Base-by-base conservation (phyloP, 2,888 invertebrate genomes). In the Pheosia gnoma region DNA sequence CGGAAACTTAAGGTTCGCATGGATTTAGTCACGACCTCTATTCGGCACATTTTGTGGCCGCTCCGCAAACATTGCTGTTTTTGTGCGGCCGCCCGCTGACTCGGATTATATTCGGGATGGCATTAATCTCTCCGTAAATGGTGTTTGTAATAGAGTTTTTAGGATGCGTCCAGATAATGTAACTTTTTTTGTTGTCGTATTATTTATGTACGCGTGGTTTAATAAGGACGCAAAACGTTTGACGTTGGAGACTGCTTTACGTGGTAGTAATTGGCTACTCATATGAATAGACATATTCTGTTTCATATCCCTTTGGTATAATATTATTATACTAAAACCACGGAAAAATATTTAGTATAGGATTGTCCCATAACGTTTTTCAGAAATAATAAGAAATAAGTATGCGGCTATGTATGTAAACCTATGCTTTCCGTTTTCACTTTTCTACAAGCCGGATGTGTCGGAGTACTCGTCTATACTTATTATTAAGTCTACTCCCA, bases 1-100 rank as follows among this genome's bases (percentile, higher is more conserved):
- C 62, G 67, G 62, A 59, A 81, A 82, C 83, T 84, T 82, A 75
- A 82, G 82, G 79, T 76, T 83, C 81, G 78, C 74, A 67, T 68
- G 70, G 77, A 75, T 76, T 80, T 63, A 62, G 74, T 75, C 74
- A 74, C 69, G 80, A 80, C 80, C 81, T 80, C 72, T 58, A 61
- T 76, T 74, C 71, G 68, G 72, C 78, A 79, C 77, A 77, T 81
- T 76, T 83, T 79, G 83, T 67, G 83, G 80, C n/a, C 37, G 80
- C 11, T 65, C 62, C 61, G 63, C 71, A 78, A 79, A 79, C 76
- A 78, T 73, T 65, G 65, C 59, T 66, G 76, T 84, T 84, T 85
- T 85, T 84, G 82, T 78, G 68, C 61, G 74, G 61, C 71, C 68
- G 59, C 65, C 70, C 72, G 68, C 71, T 72, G 74, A 78, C 73